Percentiles rank a stretch among this genome's conserved stretches.
These are phyloP conservation scores for Pocillopora verrucosa DNA, from an alignment of 64 coral and sea anemone species.

Conservation along the genomic window DNA sequence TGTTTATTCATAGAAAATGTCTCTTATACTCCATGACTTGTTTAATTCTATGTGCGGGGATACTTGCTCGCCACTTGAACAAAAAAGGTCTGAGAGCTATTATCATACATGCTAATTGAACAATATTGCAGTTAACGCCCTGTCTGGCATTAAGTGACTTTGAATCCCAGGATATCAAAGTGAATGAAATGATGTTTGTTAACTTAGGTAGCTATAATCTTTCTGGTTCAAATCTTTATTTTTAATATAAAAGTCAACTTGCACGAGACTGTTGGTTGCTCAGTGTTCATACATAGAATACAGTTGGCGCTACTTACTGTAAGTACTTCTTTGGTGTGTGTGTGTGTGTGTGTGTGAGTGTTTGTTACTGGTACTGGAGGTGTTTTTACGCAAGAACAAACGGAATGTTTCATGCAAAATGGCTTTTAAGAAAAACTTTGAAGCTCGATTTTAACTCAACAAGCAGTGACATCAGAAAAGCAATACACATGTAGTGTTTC, in stretches of 20 bases:
- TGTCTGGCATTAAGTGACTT: not conserved
- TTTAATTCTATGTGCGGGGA: not conserved
- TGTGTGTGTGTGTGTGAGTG: too few species aligned
- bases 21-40: not conserved
- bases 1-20: constrained; percentile 47
- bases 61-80: not conserved
- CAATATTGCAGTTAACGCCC: not conserved
- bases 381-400: not conserved
- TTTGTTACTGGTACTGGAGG: not conserved
- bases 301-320: not conserved
- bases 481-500: not conserved
- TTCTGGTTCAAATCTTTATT: not conserved
- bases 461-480: not conserved
- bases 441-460: not conserved
- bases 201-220: not conserved
- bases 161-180: not conserved
- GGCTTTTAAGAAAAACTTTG: not conserved
- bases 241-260: constrained; percentile 29
- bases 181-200: not conserved
- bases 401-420: not conserved
- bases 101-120: not conserved
- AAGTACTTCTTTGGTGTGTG: too few species aligned
- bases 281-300: not conserved
- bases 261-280: not conserved
- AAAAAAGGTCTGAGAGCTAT: not conserved